These are phyloP conservation scores for Ginglymostoma cirratum DNA, from an alignment of 2,113 vertebrate species.

Conservation along the genomic window DNA sequence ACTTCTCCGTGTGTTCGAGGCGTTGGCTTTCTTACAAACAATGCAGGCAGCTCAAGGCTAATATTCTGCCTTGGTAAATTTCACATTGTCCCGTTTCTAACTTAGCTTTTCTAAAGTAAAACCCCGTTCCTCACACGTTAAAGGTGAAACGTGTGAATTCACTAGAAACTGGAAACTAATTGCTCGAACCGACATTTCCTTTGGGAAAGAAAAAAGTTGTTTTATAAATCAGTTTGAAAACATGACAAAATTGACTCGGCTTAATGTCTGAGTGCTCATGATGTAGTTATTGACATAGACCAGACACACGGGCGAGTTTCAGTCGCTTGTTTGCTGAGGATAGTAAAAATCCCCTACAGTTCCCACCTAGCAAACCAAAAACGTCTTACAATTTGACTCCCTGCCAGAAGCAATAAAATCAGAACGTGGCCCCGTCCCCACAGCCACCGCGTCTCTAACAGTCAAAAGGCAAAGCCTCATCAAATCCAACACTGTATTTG, in stretches of 20 bases:
- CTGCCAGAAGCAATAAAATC: neutral
- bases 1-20: neutral
- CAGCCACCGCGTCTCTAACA: neutral
- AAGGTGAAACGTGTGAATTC: neutral
- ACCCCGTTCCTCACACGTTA: neutral
- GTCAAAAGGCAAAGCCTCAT: neutral
- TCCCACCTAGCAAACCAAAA: neutral
- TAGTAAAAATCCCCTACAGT: neutral
- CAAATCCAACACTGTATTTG: neutral
- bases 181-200: neutral
- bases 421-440: neutral
- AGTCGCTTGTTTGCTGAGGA: neutral
- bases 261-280: neutral
- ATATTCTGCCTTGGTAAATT: neutral
- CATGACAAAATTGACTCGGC: neutral
- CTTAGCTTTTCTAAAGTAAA: neutral
- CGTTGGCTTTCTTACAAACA: neutral
- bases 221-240: neutral
- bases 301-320: neutral
- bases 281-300: neutral
- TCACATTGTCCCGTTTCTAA: neutral
- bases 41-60: neutral
- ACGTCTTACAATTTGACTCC: neutral
- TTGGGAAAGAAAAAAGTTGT: neutral
- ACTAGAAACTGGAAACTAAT: neutral